These are phyloP conservation scores for Drosophila koepferae DNA, from an alignment of 2,888 invertebrate genomes.

Conservation along the genomic window DNA sequence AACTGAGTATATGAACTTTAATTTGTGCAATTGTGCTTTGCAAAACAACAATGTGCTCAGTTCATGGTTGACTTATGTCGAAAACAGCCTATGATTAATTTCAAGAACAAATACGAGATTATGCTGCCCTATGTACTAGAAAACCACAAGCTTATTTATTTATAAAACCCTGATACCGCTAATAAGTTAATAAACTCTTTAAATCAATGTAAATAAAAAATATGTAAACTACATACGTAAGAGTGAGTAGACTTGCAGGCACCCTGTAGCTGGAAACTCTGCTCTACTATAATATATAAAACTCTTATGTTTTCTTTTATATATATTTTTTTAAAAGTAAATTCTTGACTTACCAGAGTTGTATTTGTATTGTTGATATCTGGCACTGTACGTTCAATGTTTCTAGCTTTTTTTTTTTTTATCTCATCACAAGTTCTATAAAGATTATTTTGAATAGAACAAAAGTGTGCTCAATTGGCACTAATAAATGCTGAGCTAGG, in stretches of 20 bases:
- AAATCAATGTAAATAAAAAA: not conserved
- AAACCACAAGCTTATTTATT: constrained; percentile 35
- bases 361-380: not conserved
- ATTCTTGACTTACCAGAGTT: not conserved
- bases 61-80: constrained; percentile 40
- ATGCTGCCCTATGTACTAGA: not conserved
- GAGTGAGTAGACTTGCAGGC: not conserved
- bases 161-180: not conserved
- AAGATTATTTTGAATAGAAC: constrained; percentile 68
- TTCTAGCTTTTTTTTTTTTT: constrained; percentile 21
- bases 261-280: not conserved
- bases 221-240: not conserved
- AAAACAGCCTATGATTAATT: constrained; percentile 13
- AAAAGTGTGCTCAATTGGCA: constrained; percentile 70
- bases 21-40: constrained; percentile 17
- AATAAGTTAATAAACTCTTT: not conserved
- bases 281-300: not conserved
- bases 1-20: constrained; percentile 58
- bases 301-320: not conserved
- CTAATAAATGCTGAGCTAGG: constrained; percentile 61
- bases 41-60: constrained; percentile 4
- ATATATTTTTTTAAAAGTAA: not conserved
- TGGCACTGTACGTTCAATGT: not conserved
- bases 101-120: constrained; percentile 16
- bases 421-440: constrained; percentile 50